Base-by-base conservation (phyloP, 2,888 invertebrate genomes). In the Perdita meconis region DNA sequence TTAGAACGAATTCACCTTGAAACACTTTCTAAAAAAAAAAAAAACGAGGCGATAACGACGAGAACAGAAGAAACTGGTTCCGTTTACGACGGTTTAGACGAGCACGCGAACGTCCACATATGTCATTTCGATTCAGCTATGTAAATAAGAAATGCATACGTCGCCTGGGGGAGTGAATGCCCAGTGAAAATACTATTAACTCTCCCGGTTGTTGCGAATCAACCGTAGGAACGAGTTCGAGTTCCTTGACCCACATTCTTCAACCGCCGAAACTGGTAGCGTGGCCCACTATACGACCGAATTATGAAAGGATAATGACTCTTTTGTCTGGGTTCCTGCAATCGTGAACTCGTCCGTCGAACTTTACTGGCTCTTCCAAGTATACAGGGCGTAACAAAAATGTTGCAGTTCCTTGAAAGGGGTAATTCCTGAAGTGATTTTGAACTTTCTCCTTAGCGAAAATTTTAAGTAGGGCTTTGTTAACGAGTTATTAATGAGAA, bases 241-340 rank as follows among this genome's bases (percentile, higher is more conserved):
- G 24, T 57, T 80, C 77, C 83, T 83, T 80, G 83, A 70, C 83
- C 77, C 6, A 83, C 38, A 83, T 82, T 42, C 19, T 57, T 6
- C 8, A 10, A 60, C 38, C 24, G 38, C 6, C 30, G 19, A 30
- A 30, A 4, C 6, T 30, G 6, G 30, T 30, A 30, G 30, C 6
- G n/a, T n/a, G n/a, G n/a, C n/a, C n/a, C 6, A 30, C 30, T 6
- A 30, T 4, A 30, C 6, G 30, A 30, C 30, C 30, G 30, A 30
- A 30, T 30, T 30, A 30, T 30, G 30, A 30, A 2, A 30, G 30
- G 6, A 30, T 30, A 30, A 30, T 6, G 30, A 30, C 3, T 30
- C 30, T 30, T 30, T n/a, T n/a, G n/a, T n/a, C n/a, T n/a, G n/a
- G n/a, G 30, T 4, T 30, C 30, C 30, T 30, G 30, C 30, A 30